A percentile compares a stretch with the other conserved stretches of the same genome.
These are phyloP conservation scores for Procavia capensis DNA, from an alignment of 2,113 vertebrate genomes.

Conservation along the genomic window DNA sequence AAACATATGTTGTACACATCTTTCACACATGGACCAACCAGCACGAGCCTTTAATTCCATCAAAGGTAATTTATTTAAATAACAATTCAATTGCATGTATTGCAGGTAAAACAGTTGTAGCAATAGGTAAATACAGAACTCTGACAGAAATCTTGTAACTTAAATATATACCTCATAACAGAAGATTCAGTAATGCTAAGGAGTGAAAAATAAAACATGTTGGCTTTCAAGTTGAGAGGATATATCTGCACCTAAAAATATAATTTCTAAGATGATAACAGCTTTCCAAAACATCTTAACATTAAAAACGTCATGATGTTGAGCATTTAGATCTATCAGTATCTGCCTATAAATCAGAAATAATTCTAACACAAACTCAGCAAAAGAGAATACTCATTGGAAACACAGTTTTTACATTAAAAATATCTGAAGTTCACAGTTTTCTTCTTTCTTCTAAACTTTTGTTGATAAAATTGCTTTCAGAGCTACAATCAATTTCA, in stretches of 20 bases:
- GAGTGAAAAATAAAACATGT: conserved; percentile 56
- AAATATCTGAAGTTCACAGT: conserved; percentile 58
- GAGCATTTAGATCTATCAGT: conserved; percentile 60
- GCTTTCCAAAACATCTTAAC: conserved; percentile 53
- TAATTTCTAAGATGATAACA: conserved; percentile 69
- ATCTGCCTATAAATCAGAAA: conserved; percentile 62
- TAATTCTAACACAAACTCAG: conserved; percentile 57
- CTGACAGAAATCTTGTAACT: conserved; percentile 45
- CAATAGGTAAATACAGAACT: conserved; percentile 65
- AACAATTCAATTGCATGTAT: conserved; percentile 50
- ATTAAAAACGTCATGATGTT: conserved; percentile 64
- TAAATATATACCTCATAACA: conserved; percentile 26
- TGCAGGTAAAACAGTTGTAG: conserved; percentile 1
- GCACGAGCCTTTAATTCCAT: conserved; percentile 25
- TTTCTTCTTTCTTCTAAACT: conserved; percentile 52
- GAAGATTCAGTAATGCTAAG: conserved; percentile 15
- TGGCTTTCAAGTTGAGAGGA: conserved; percentile 51
- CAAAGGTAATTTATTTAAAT: conserved; percentile 69
- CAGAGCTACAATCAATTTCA: conserved; percentile 9
- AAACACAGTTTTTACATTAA: conserved; percentile 70
- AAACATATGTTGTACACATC: background rate
- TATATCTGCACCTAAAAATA: conserved; percentile 81
- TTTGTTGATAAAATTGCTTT: conserved; percentile 47
- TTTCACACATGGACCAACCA: conserved; percentile 19
- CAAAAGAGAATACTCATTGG: conserved; percentile 33